A percentile compares a stretch with the other conserved stretches of the same genome.
These are phyloP conservation scores for Corythaeola cristata DNA, from an alignment of 2,113 vertebrate genomes.

Conservation along the genomic window DNA sequence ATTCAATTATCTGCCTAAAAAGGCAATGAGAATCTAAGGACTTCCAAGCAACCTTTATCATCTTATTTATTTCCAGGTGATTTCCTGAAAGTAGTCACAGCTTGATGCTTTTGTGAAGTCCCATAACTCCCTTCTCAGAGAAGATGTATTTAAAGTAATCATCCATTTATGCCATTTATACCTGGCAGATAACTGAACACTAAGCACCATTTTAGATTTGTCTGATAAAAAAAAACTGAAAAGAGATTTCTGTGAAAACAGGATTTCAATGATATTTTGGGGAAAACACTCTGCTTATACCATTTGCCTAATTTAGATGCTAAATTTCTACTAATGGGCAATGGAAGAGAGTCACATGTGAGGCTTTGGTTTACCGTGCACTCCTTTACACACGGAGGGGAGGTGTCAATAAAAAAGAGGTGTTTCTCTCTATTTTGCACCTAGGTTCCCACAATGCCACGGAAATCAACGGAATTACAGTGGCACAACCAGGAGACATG, in stretches of 20 bases:
- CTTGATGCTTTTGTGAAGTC: conserved; percentile 74
- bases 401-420: background rate
- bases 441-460: background rate
- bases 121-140: conserved; percentile 72
- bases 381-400: background rate
- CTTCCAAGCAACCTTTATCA: conserved; percentile 69
- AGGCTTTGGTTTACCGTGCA: background rate
- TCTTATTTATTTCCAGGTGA: conserved; percentile 76
- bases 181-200: conserved; percentile 71
- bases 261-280: conserved; percentile 74
- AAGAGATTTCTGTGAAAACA: conserved; percentile 68
- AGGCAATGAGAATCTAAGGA: conserved; percentile 44
- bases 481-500: background rate
- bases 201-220: conserved; percentile 65
- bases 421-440: background rate
- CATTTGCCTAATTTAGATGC: conserved; percentile 54
- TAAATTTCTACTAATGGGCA: conserved; percentile 42
- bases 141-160: conserved; percentile 78
- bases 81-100: conserved; percentile 75
- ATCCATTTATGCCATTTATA: conserved; percentile 79
- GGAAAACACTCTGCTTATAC: conserved; percentile 67
- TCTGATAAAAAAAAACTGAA: conserved; percentile 69
- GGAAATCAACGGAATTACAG: background rate
- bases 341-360: background rate
- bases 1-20: conserved; percentile 64